A percentile compares a stretch with the other conserved stretches of the same genome.
These are phyloP conservation scores for Bugula neritina DNA, from an alignment of 2,888 invertebrate genomes.

Conservation along the genomic window DNA sequence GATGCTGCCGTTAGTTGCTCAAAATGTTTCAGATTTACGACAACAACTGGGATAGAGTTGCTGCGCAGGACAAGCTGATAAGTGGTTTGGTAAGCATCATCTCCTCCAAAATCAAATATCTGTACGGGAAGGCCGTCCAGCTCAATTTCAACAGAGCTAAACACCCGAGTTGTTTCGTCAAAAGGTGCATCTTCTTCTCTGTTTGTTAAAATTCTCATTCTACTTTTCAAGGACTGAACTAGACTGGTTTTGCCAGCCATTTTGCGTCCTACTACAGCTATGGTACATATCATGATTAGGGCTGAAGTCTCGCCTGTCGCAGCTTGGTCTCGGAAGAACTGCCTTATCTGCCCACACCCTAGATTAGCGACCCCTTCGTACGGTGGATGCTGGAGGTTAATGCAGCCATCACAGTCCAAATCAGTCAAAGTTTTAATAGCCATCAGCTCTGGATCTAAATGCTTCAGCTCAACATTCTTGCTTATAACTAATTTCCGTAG, in stretches of 20 bases:
- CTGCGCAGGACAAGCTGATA: neutral
- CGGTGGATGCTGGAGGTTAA: neutral
- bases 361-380: neutral
- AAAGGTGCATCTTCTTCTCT: neutral
- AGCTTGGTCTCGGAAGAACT: neutral
- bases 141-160: neutral
- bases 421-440: neutral
- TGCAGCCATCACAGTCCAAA: neutral
- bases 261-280: neutral
- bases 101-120: neutral
- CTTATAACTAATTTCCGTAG: neutral
- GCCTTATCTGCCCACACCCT: neutral
- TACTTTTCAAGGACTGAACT: neutral
- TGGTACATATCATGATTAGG: neutral
- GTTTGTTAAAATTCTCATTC: neutral
- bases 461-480: neutral
- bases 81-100: neutral
- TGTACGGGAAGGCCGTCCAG: neutral
- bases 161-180: neutral
- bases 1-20: neutral
- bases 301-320: neutral
- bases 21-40: neutral
- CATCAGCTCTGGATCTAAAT: neutral
- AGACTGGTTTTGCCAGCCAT: conserved; percentile 1
- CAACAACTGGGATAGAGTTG: neutral